Base-by-base conservation (phyloP, 1,140 invertebrate species). In the Lycorma delicatula region DNA sequence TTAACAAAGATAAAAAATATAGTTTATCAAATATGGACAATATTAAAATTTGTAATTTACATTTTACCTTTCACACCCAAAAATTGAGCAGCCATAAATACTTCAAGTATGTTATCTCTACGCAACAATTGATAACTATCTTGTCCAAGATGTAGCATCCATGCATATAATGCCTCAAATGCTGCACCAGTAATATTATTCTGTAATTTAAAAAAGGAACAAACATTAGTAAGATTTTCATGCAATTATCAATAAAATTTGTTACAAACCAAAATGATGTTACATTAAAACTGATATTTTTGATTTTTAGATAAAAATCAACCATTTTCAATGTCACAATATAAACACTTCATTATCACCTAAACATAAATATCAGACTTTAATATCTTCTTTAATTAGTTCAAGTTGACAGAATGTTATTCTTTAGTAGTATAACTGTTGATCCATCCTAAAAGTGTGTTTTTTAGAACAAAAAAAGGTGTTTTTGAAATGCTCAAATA, bases 121-220 rank as follows among this genome's bases (percentile, higher is more conserved):
- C 75, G 77, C 1, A 85, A 66, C 1, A 79, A 65, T 36, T 77
- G 77, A 58, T 78, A 79, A 48, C 78, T 80, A 13, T 82, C 77
- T 22, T 67, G 72, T 3, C 71, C 74, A 12, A 76, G 72, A 44
- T 75, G 78, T 59, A 84, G 79, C 84, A 87, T 86, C 85, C 86
- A 88, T 56, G 84, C 79, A 67, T 87, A 88, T 60, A 85, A 81
- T 34, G 79, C 77, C 16, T 77, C 75, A 65, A 87, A 87, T 1
- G 83, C 79, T 62, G 72, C 70, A 1, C 78, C 74, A 11, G 77
- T 77, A 1, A 84, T 76, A 51, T 66, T 75, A 57, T 67, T 71
- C 78, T 81, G 64, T 34, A 54, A 59, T 12, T 4, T 48, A 26
- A 23, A 4, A 48, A 48, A 16, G n/a, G n/a, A n/a, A n/a, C n/a